A percentile compares a stretch with the other conserved stretches of the same genome.
Conservation (phyloP, 2,797 vertebrate species). For the Gila robusta region DNA sequence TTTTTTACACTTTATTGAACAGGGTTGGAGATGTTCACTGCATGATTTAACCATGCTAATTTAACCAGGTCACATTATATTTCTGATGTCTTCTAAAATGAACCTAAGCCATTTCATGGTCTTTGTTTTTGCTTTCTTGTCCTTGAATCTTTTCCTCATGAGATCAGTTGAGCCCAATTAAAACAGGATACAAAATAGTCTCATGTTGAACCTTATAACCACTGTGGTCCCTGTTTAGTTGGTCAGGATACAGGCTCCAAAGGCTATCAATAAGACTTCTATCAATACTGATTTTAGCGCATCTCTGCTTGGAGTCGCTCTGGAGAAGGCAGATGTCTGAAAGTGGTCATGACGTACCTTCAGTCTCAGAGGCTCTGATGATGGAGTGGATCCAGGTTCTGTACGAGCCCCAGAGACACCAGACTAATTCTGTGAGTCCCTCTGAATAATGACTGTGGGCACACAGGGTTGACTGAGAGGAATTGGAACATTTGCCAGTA, state of each 20-base stretch:
- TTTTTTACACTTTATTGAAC: background rate
- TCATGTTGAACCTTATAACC: background rate
- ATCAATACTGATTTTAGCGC: background rate
- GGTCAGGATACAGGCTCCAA: background rate
- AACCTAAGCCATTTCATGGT: background rate
- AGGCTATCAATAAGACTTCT: conserved; percentile 1
- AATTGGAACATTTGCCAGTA: conserved; percentile 67
- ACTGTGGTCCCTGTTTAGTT: background rate
- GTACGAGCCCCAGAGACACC: conserved; percentile 44
- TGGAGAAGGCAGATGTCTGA: conserved; percentile 6
- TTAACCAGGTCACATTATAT: background rate
- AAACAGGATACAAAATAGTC: background rate
- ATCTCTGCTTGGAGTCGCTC: conserved; percentile 10
- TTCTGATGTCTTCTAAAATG: background rate
- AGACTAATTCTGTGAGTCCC: conserved; percentile 52
- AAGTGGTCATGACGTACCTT: conserved; percentile 31
- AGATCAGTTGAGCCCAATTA: background rate
- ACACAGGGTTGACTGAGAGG: conserved; percentile 64
- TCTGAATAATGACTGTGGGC: conserved; percentile 65
- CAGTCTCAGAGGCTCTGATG: conserved; percentile 37
- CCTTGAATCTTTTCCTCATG: background rate
- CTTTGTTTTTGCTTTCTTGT: background rate
- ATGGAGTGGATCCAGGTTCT: conserved; percentile 58
- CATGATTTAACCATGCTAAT: background rate
- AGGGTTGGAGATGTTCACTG: background rate